Conservation (phyloP, 2,113 vertebrate species). For the Acrocephalus kingi region DNA sequence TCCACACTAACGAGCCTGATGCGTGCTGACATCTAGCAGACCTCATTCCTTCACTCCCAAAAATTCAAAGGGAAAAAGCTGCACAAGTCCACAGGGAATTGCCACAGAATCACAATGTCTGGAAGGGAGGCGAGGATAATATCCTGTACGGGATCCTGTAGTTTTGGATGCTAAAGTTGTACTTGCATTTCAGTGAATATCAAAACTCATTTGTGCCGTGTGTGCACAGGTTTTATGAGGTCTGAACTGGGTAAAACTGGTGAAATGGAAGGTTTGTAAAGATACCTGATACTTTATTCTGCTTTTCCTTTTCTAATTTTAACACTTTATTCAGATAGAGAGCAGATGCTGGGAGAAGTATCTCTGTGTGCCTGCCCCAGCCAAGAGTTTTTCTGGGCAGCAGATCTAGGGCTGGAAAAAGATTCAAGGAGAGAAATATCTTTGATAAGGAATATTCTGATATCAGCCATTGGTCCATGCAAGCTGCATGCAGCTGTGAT, state of each 20-base stretch:
- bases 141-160: not conserved
- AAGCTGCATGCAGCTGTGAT: constrained; percentile 45
- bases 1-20: constrained; percentile 8
- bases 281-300: not conserved
- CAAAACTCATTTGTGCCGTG: accelerated
- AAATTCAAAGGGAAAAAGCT: constrained; percentile 10
- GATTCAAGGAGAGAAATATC: not conserved
- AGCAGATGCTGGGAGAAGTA: not conserved
- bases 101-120: not conserved
- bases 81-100: not conserved
- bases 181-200: not conserved
- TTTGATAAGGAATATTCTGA: not conserved
- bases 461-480: constrained; percentile 33
- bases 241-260: not conserved
- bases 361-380: not conserved
- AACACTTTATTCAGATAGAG: not conserved
- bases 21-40: constrained; percentile 48
- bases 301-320: not conserved
- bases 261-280: not conserved
- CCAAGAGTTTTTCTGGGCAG: not conserved
- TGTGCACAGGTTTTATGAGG: not conserved
- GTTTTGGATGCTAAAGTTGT: accelerated
- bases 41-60: constrained; percentile 47
- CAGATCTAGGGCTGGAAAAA: not conserved
- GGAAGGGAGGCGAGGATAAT: not conserved